Base-by-base conservation (phyloP, 1,140 invertebrate genomes). In the Calliphora vicina region DNA sequence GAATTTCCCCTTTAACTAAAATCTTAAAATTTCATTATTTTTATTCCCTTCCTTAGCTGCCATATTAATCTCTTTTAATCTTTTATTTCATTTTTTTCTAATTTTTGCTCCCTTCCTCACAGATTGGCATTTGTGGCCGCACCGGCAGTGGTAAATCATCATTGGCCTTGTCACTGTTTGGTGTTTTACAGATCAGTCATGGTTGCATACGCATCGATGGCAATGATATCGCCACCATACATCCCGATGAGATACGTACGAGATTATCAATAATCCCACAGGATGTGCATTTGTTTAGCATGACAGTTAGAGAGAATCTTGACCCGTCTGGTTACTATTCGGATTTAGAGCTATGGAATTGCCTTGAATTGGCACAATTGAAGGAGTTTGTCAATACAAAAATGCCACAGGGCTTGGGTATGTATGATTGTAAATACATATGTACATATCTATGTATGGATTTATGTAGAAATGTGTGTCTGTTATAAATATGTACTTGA, bases 221-320 rank as follows among this genome's bases (percentile, higher is more conserved):
- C 12, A 89, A 93, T 27, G 93, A 96, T 86, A 92, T 95, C 50
- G 88, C 91, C 13, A 89, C 91, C 61, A 92, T 97, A 27, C 95
- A 96, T 26, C 91, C 97, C 27, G 92, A 94, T 80, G 92, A 93
- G 82, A 89, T 97, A n/a, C 91, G 97, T 85, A 96, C 95, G 26
- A 93, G 95, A 73, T 91, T 99, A 83, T 96, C 97, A 29, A 95
- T 98, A 84, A 97, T 99, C 87, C 97, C 98, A 12, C 98, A 99
- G 92, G 95, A 90, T 92, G 96, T 97, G 43, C 96, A 97, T 89
- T 91, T 99, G 84, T 99, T 99, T 91, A 94, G 94, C 85, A 97
- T 97, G n/a, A 96, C 95, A 10, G 91, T 99, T 72, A 91, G 96
- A 84, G 96, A 98, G 87, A 99, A 99, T 92, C 91, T 99, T 26